phyloP scores from a whole-genome alignment of 2,113 vertebrate species.

The Menura novaehollandiae region DNA sequence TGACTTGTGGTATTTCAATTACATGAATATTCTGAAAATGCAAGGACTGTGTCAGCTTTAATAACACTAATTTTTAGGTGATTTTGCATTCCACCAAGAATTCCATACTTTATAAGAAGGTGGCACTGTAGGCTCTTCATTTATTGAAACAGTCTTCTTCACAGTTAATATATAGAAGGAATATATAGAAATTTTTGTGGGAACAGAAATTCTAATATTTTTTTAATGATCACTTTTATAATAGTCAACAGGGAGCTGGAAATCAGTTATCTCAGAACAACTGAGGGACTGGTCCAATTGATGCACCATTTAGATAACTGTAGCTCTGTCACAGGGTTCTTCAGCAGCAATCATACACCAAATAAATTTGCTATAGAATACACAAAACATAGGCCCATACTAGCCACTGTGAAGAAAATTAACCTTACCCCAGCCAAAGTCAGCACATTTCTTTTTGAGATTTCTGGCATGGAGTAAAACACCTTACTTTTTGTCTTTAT shows the following conservation, averaged over 20 bases:
- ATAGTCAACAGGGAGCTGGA: not conserved
- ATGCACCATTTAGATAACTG: fast-evolving
- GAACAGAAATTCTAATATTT: not conserved
- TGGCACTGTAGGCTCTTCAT: not conserved
- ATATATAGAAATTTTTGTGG: not conserved
- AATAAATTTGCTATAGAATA: not conserved
- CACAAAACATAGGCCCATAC: not conserved
- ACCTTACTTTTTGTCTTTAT: not conserved
- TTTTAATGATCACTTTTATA: not conserved
- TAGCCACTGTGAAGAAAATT: not conserved
- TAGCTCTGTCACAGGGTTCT: not conserved
- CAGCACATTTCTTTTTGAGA: not conserved
- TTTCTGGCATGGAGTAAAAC: not conserved
- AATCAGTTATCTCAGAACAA: not conserved
- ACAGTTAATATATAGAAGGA: not conserved
- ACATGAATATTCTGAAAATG: not conserved
- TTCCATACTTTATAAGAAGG: not conserved
- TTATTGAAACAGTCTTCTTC: not conserved
- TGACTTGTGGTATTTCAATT: not conserved
- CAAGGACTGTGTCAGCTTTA: not conserved
- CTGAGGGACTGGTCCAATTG: not conserved
- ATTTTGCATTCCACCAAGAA: not conserved
- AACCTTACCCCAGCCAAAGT: not conserved
- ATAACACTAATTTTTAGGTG: not conserved
- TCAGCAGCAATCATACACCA: not conserved